Evolutionary conservation across 1,140 invertebrate species (phyloP).

Genomic region (Chionoecetes opilio): DNA sequence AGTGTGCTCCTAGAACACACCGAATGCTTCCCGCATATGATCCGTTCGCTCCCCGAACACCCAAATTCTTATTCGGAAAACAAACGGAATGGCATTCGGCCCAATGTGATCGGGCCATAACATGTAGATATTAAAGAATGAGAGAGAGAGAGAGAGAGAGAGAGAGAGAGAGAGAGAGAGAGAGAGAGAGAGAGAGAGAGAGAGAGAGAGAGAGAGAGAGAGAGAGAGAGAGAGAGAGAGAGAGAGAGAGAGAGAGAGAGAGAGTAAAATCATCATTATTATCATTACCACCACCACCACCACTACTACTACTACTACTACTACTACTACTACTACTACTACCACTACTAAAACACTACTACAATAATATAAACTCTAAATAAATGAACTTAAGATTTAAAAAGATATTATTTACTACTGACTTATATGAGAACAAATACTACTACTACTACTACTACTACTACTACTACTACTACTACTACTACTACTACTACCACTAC

Average conservation of each 20-base stretch:
- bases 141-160: no score
- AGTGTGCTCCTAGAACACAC: no score
- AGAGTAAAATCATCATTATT: background rate
- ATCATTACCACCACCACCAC: background rate
- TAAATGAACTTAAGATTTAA: background rate
- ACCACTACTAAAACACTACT: no score
- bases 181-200: no score
- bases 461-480: background rate
- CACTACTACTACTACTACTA: background rate
- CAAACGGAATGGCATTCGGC: no score
- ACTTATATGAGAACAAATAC: background rate
- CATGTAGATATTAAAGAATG: no score
- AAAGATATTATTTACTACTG: background rate
- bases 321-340: background rate
- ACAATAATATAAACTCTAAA: background rate
- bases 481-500: background rate
- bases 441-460: conserved; percentile 39
- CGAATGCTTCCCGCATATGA: no score
- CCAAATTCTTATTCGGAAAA: no score
- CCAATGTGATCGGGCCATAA: no score
- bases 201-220: no score
- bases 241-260: background rate
- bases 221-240: background rate
- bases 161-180: no score
- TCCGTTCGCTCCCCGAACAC: no score